Conservation (phyloP, 2,797 vertebrate genomes). For the Clarias fuscus region DNA sequence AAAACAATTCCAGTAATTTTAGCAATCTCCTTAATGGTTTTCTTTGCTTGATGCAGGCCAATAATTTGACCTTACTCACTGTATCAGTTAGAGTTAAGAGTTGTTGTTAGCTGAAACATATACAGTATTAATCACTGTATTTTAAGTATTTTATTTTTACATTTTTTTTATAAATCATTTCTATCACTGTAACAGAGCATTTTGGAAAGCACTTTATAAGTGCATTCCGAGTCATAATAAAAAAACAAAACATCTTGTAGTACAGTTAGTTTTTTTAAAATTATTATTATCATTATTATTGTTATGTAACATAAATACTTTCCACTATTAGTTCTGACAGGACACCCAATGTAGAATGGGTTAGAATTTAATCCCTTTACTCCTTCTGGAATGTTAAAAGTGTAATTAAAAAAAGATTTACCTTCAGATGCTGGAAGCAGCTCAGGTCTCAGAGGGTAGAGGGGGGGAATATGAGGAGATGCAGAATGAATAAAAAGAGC, state of each 20-base stretch:
- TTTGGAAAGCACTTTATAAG: not conserved
- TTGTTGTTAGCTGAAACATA: no score
- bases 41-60: no score
- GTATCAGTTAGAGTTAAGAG: no score
- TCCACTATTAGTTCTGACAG: slow-evolving; percentile 54
- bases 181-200: not conserved
- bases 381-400: slow-evolving; percentile 52
- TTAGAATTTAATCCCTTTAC: slow-evolving; percentile 48
- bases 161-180: no score
- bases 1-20: no score
- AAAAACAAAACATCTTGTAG: not conserved
- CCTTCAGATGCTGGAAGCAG: not conserved
- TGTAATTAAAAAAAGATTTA: slow-evolving; percentile 58
- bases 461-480: not conserved
- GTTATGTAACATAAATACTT: slow-evolving; percentile 33
- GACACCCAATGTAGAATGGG: slow-evolving; percentile 16
- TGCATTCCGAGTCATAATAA: not conserved
- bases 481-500: not conserved
- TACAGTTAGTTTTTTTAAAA: not conserved
- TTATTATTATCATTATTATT: not conserved
- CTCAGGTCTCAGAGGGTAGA: not conserved
- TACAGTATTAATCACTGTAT: no score
- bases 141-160: no score
- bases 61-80: no score
- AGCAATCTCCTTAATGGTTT: no score